Evolutionary conservation across 2,797 vertebrate species (phyloP).

Genomic region (Xerus rutilus): DNA sequence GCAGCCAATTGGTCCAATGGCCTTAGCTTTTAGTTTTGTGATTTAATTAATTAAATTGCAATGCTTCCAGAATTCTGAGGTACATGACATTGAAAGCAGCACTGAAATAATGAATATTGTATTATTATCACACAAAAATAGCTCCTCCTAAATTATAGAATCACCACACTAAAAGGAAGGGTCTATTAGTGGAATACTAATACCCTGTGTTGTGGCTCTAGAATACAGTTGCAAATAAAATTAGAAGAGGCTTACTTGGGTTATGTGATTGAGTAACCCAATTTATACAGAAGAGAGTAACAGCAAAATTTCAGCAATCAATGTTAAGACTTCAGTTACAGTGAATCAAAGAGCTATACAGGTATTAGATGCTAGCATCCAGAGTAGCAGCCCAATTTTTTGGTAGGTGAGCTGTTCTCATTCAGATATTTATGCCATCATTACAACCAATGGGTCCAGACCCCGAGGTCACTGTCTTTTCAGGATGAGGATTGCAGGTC

Average conservation of each 20-base stretch:
- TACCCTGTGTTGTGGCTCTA: neutral
- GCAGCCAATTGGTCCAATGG: neutral
- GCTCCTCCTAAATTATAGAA: slow-evolving; percentile 35
- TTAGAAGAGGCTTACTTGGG: slow-evolving; percentile 42
- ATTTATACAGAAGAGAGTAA: slow-evolving; percentile 61
- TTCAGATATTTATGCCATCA: neutral
- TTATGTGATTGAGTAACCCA: slow-evolving; percentile 57
- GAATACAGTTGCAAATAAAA: slow-evolving; percentile 54
- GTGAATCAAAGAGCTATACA: neutral
- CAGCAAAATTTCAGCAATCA: slow-evolving; percentile 6
- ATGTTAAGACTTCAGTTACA: neutral
- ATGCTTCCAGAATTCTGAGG: neutral
- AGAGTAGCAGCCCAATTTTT: neutral
- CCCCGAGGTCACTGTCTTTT: neutral
- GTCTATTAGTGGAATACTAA: neutral
- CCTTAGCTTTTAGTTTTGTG: slow-evolving; percentile 51
- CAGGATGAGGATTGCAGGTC: neutral
- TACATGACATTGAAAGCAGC: neutral
- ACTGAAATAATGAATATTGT: slow-evolving; percentile 32
- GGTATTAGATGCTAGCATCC: neutral
- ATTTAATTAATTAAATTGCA: slow-evolving; percentile 57
- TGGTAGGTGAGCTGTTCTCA: neutral
- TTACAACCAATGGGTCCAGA: neutral
- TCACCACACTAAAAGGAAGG: neutral
- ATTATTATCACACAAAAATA: slow-evolving; percentile 41